Evolutionary conservation across 2,888 invertebrate genomes (phyloP), one percentile per base, ranked within the genome.

Genomic region (Osmoderma eremita): DNA sequence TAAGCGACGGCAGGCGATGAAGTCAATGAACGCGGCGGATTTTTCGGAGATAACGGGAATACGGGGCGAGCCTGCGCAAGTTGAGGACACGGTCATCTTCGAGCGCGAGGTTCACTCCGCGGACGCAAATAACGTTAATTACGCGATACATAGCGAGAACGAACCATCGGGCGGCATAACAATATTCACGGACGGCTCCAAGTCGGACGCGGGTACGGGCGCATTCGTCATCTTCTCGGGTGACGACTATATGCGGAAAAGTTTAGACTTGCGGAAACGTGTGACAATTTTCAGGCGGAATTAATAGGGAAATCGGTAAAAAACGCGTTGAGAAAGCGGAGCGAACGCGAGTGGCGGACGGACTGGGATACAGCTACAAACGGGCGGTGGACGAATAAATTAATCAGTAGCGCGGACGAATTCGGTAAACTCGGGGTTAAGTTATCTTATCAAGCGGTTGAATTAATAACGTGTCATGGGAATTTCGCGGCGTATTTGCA

Each of bases 401-500:
- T 54, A 10, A 54, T 54, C n/a, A 39, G 39, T 1, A 20, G 39
- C 22, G 54, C 18, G 17, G 1, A 5, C 0, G 15, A 39, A 20
- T 54, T 54, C 12, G 39, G 39, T 1, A 36, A 54, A 38, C 15
- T 53, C 5, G 36, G 38, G 2, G 30, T 6, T 4, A 4, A 2
- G 4, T 20, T 58, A 12, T 42, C 58, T 1, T 41, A 58, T 30
- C 58, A 58, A 20, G 58, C 58, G 3, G 41, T 41, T 2, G 41
- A 58, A n/a, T 17, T 58, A 1, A n/a, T 39, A 6, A 58, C 41
- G 13, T 18, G 18, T 2, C 61, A 45, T 13, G 45, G 45, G 2
- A 61, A 61, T 22, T 61, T 41, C 22, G 1, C 20, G 13, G 42
- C 45, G 5, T 61, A 61, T 13, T 22, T 61, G 12, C n/a, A 61